Evolutionary conservation across 2,113 vertebrate genomes (phyloP).

Genomic region (Prietella phreatophila): DNA sequence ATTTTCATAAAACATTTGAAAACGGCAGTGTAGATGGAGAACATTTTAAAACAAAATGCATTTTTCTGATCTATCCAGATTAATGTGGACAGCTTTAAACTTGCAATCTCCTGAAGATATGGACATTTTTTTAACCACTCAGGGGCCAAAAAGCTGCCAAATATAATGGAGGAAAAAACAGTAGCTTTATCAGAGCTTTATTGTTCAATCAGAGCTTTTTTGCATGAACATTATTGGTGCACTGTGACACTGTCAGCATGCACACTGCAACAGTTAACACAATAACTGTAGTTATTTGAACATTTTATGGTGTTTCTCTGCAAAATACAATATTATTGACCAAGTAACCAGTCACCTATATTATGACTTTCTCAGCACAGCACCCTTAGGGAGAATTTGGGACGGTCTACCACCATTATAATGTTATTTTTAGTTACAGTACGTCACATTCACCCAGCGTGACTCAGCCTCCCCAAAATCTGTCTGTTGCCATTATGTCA

Average conservation of each 20-base stretch:
- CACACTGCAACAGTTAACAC: background rate
- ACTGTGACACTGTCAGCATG: background rate
- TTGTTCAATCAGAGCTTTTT: background rate
- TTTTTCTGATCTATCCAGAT: no score
- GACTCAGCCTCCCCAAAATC: slow-evolving; percentile 32
- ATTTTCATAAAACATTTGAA: no score
- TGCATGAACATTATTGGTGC: background rate
- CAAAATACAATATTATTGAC: background rate
- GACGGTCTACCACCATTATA: slow-evolving; percentile 1
- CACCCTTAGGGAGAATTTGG: background rate
- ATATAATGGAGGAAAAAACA: background rate
- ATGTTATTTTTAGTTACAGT: slow-evolving; percentile 36
- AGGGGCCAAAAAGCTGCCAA: background rate
- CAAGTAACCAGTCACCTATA: background rate
- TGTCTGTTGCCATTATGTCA: slow-evolving; percentile 42
- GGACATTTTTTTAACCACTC: background rate
- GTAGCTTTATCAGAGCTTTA: background rate
- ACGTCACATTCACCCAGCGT: slow-evolving; percentile 37
- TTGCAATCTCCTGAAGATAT: background rate
- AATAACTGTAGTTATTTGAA: background rate
- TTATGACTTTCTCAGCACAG: slow-evolving; percentile 5
- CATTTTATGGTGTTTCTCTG: background rate
- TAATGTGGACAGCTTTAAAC: background rate
- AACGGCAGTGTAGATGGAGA: no score
- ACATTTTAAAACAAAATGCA: no score